Base-by-base conservation (phyloP, 2,113 vertebrate species). In the Cyprinodon variegatus region DNA sequence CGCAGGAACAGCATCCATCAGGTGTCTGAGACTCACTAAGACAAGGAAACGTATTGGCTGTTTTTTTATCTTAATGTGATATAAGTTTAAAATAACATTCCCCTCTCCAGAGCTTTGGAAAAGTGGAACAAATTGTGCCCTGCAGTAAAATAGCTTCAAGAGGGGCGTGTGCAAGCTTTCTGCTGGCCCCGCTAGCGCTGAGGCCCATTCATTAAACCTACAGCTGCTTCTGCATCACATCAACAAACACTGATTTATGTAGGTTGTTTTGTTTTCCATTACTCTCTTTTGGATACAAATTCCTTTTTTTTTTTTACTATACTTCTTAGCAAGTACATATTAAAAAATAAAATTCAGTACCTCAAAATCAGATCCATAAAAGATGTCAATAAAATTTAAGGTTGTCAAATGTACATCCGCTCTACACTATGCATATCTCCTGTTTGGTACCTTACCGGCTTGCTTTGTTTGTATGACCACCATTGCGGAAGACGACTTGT, bases 121-220 rank as follows among this genome's bases (percentile, higher is more conserved):
- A 93, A 93, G 85, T 93, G 83, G 93, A 93, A 84, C 91, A 71
- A 89, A 90, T 91, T 82, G 70, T 83, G 77, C 85, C 92, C 88
- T 91, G 90, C 85, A 89, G 92, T 90, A 79, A 82, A 86, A 90
- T 81, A 82, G 84, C 86, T 89, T 79, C 84, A 86, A 90, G 88
- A 91, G 87, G 83, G 62, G 65, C 66, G 81, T 74, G 84, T 81
- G 74, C 71, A 48, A 61, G 73, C 29, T 37, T 86, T 79, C 76
- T 86, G 78, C 76, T 45, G 68, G 76, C 78, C 75, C 70, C 15
- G 20, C 87, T 88, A 86, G 78, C 86, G 76, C 79, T 75, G 78
- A 79, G 85, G 77, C 91, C 78, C 70, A 83, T 92, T 92, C 93
- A 89, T 90, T 84, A 91, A 88, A 77, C 64, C 67, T 79, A 83